Evolutionary conservation across 2,113 vertebrate genomes (phyloP).

Genomic region (Falcunculus frontatus): DNA sequence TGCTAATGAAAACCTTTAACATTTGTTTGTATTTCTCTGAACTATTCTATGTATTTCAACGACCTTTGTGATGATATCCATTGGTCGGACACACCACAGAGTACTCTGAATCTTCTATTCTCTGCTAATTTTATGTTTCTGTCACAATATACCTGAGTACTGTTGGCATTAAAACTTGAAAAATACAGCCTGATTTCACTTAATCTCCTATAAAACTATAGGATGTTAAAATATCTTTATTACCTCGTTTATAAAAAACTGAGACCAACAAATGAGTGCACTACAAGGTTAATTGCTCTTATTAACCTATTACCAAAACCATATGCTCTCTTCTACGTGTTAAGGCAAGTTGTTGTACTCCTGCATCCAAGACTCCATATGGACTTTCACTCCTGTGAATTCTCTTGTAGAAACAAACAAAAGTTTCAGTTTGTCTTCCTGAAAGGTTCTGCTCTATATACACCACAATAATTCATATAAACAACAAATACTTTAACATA

Average conservation of each 20-base stretch:
- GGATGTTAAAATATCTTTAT: constrained; percentile 49
- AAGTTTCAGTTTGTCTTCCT: not conserved
- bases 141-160: not conserved
- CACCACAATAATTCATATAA: not conserved
- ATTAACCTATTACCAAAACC: constrained; percentile 52
- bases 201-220: constrained; percentile 38
- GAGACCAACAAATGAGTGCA: constrained; percentile 31
- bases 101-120: not conserved
- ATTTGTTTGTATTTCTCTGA: not conserved
- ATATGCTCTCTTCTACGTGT: not conserved
- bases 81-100: not conserved
- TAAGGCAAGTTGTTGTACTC: not conserved
- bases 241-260: constrained; percentile 55
- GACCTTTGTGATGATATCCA: not conserved
- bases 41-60: not conserved
- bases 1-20: not conserved
- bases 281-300: constrained; percentile 53
- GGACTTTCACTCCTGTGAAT: not conserved
- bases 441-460: not conserved
- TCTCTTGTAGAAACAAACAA: not conserved
- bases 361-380: not conserved
- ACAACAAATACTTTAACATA: not conserved
- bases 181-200: not conserved
- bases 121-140: not conserved
- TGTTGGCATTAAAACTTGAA: not conserved